Evolutionary conservation across 2,113 vertebrate genomes (phyloP).

Genomic region (Nesogale talazaci): DNA sequence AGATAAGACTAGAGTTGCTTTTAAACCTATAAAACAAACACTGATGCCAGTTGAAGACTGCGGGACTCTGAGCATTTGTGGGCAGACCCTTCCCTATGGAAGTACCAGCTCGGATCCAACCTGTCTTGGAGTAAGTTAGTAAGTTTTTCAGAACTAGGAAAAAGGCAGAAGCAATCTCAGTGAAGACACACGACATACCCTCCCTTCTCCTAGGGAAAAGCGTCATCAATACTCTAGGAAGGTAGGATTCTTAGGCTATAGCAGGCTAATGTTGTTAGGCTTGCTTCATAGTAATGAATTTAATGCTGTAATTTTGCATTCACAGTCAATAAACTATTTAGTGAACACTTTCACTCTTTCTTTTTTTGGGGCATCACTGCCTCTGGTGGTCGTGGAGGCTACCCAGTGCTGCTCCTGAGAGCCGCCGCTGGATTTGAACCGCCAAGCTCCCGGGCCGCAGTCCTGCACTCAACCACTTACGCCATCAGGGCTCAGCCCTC

Average conservation of each 20-base stretch:
- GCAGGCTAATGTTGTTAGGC: background rate
- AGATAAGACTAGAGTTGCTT: constrained; percentile 14
- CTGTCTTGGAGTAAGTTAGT: background rate
- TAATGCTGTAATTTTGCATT: background rate
- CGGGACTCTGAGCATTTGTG: background rate
- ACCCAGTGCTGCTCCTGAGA: no score
- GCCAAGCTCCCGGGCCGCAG: no score
- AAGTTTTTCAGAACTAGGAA: constrained; percentile 19
- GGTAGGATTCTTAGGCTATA: background rate
- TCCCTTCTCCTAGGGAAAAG: background rate
- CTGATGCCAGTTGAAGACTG: background rate
- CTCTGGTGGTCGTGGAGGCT: no score
- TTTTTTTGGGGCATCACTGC: no score
- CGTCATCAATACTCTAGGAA: background rate
- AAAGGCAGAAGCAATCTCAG: background rate
- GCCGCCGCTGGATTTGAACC: no score
- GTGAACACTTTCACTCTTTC: background rate
- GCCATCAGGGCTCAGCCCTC: no score
- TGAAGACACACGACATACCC: background rate
- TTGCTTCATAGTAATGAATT: background rate
- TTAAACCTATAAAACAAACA: background rate
- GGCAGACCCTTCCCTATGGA: background rate
- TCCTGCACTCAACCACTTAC: no score
- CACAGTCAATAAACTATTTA: background rate
- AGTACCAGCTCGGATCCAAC: background rate